Evolutionary conservation across 2,888 invertebrate species (phyloP), one percentile per base, ranked within the genome.

Genomic region (Cybosia mesomella): DNA sequence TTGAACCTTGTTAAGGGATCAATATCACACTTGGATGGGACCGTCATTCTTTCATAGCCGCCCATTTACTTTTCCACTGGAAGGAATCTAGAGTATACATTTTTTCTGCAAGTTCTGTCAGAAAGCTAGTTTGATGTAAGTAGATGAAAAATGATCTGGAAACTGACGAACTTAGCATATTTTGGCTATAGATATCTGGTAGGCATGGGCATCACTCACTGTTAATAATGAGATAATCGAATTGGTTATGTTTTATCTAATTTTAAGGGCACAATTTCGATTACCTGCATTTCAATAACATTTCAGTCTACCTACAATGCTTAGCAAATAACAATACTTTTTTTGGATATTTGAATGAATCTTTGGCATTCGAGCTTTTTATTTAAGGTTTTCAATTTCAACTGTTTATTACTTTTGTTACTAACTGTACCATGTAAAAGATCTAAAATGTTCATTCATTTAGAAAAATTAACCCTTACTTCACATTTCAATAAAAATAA

Each of bases 41-140:
- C 18, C 43, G 18, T 43, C 18, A 43, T 4, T 43, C 43, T 43
- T 43, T 43, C 43, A 43, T 18, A 15, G 9, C n/a, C n/a, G 8
- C n/a, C 49, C n/a, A n/a, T 49, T 49, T 49, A 49, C 49, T 49
- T 49, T 49, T 49, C n/a, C 49, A 49, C 49, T 8, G 49, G 49
- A 49, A 49, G 18, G n/a, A 49, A 49, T n/a, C 9, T n/a, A 18
- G 18, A 49, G 49, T 9, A 18, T 43, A n/a, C 18, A n/a, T 49
- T n/a, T 49, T 49, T 49, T 49, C 49, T 49, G n/a, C 49, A 49
- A 49, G n/a, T 49, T 49, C 18, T 49, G 15, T 49, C 49, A n/a
- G 49, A 49, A 49, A 49, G n/a, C n/a, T n/a, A 49, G n/a, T 2
- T n/a, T 49, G 49, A 49, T 49, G 18, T n/a, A n/a, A n/a, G n/a